Conservation (phyloP, 2,797 vertebrate genomes). For the Benthosema pterotum region DNA sequence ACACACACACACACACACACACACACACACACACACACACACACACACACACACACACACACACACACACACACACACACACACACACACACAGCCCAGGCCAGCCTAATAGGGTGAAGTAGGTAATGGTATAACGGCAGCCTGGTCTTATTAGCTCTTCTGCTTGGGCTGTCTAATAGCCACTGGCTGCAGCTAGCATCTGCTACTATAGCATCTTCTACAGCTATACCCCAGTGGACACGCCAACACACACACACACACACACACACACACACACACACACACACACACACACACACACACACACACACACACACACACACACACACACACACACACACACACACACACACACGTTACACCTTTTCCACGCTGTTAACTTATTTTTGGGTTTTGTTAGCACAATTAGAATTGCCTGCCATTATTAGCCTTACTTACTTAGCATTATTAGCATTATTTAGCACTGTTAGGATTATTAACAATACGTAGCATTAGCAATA, state of each 20-base stretch:
- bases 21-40: neutral
- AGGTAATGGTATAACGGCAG: no score
- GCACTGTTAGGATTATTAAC: no score
- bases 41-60: conserved; percentile 8
- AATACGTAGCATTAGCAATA: no score
- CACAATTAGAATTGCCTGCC: no score
- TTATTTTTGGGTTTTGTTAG: no score
- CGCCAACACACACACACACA: conserved; percentile 42
- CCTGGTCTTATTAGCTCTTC: no score
- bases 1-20: conserved; percentile 15
- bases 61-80: conserved; percentile 31
- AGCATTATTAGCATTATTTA: no score
- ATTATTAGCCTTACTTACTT: no score
- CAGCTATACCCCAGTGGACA: conserved; percentile 59
- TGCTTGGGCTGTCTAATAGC: conserved; percentile 57
- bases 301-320: conserved; percentile 53
- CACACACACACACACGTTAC: conserved; percentile 46
- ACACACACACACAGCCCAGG: conserved; percentile 3
- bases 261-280: conserved; percentile 53
- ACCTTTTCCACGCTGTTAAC: conserved; percentile 21
- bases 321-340: conserved; percentile 63
- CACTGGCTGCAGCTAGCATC: conserved; percentile 71
- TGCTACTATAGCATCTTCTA: conserved; percentile 61
- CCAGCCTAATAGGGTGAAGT: no score
- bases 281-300: conserved; percentile 56